Conservation (phyloP, 2,797 vertebrate genomes). For the Argya squamiceps region DNA sequence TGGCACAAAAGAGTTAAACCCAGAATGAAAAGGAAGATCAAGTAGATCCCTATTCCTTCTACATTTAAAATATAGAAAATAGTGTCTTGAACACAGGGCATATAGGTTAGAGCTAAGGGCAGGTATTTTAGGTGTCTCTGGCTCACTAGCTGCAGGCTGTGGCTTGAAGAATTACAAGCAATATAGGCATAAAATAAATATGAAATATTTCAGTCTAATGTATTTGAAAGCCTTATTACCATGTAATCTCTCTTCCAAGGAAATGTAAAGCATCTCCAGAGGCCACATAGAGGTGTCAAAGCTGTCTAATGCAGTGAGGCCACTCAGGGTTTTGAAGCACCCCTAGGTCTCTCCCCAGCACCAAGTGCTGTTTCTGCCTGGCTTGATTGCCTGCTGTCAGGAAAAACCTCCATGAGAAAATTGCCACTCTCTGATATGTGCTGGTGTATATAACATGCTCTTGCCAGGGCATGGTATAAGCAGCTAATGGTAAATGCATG, state of each 20-base stretch:
- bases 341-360: background rate
- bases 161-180: background rate
- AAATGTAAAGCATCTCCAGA: background rate
- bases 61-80: background rate
- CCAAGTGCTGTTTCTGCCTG: accelerated
- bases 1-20: background rate
- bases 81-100: background rate
- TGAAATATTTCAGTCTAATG: background rate
- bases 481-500: background rate
- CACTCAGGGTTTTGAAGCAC: background rate
- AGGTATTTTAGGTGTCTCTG: background rate
- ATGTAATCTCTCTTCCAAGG: background rate
- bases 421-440: background rate
- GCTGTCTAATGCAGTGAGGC: background rate
- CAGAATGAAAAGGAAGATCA: background rate
- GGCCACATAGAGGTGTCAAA: background rate
- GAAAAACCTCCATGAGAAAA: background rate
- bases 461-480: background rate
- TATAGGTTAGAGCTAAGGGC: background rate
- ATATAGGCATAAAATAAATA: background rate
- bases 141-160: background rate
- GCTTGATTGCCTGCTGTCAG: background rate
- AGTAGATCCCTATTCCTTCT: background rate
- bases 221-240: conserved; percentile 1
- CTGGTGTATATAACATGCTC: background rate